Evolutionary conservation across 2,113 vertebrate genomes (phyloP).

Genomic region (Isichthys henryi): DNA sequence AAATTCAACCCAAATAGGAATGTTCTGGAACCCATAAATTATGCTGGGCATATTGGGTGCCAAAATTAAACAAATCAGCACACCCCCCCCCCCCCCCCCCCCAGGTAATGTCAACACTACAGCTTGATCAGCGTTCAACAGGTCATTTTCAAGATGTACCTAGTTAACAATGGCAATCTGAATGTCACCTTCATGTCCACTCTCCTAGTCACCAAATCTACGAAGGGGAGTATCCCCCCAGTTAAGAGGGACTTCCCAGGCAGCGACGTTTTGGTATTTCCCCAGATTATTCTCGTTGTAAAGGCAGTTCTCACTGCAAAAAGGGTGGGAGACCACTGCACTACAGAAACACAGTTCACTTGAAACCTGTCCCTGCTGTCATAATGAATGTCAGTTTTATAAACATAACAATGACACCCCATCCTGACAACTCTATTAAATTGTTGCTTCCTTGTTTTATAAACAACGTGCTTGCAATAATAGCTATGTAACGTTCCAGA

Average conservation of each 20-base stretch:
- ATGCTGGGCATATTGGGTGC: neutral
- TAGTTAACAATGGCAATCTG: neutral
- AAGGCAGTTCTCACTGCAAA: neutral
- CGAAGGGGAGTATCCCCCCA: neutral
- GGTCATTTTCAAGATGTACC: neutral
- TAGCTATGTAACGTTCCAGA: neutral
- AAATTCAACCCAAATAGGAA: neutral
- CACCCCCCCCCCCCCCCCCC: neutral
- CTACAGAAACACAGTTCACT: neutral
- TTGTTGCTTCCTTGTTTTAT: neutral
- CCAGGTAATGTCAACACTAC: neutral
- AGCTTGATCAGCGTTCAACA: neutral
- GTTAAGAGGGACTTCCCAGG: neutral
- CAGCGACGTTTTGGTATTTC: neutral
- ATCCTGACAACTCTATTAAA: neutral
- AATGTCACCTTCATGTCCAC: neutral
- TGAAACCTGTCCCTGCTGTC: neutral
- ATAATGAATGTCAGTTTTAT: neutral
- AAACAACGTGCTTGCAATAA: neutral
- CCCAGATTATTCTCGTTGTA: neutral
- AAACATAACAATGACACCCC: neutral
- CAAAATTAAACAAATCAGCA: neutral
- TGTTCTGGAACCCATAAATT: neutral
- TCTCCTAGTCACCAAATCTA: neutral
- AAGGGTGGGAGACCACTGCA: neutral